Evolutionary conservation across 2,888 invertebrate genomes (phyloP).

Genomic region (Aspidapion aeneum): DNA sequence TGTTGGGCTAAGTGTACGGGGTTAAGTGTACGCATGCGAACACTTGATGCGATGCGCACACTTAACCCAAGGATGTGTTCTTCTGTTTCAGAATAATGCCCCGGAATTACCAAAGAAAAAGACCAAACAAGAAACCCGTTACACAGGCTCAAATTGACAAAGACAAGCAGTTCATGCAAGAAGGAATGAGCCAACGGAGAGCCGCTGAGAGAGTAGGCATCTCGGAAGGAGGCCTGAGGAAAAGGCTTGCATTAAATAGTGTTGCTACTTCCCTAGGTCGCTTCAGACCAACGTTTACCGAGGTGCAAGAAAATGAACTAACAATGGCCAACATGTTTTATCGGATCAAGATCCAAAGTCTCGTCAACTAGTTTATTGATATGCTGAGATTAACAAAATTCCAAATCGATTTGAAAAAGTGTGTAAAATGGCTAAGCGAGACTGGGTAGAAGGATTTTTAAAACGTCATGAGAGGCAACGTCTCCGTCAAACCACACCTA

Average conservation of each 20-base stretch:
- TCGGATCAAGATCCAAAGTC: background rate
- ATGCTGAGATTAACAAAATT: constrained; percentile 9
- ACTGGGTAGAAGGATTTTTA: constrained; percentile 3
- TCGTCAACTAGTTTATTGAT: constrained; percentile 5
- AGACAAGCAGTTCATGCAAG: background rate
- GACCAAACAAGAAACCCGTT: background rate
- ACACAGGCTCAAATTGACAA: constrained; percentile 4
- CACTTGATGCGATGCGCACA: too few relatives aligned
- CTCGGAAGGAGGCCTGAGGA: background rate
- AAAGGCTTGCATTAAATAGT: constrained; percentile 3
- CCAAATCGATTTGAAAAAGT: constrained; percentile 5
- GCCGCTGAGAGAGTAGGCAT: background rate
- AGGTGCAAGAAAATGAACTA: constrained; percentile 4
- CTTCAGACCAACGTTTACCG: constrained; percentile 1
- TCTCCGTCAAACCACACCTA: background rate
- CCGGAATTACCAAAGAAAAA: background rate
- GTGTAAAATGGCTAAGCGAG: background rate
- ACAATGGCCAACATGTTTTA: constrained; percentile 5
- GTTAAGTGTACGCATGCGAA: background rate
- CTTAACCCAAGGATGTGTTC: too few relatives aligned
- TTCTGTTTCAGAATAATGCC: background rate
- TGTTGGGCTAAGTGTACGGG: background rate
- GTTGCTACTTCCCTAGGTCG: constrained; percentile 2
- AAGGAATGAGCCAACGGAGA: background rate
- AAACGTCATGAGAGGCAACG: constrained; percentile 2